Conservation (phyloP, 2,888 invertebrate genomes). For the Drosophila ezoana region DNA sequence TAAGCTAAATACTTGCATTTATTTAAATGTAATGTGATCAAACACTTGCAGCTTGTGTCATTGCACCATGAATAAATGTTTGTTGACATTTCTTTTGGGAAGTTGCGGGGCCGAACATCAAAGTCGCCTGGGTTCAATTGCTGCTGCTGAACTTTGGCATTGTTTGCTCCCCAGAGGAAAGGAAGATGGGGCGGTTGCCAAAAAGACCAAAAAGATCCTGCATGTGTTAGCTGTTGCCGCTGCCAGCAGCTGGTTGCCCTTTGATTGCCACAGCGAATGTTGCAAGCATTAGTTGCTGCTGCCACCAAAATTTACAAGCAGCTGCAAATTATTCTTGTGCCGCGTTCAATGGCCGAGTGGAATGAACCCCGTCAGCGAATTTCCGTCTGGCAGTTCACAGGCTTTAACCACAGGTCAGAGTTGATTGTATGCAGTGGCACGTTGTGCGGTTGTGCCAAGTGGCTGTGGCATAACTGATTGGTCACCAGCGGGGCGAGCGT, state of each 20-base stretch:
- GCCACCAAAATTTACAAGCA: slow-evolving; percentile 42
- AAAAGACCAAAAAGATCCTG: slow-evolving; percentile 20
- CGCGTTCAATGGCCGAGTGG: slow-evolving; percentile 69
- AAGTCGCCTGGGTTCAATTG: slow-evolving; percentile 47
- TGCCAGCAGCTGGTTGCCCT: slow-evolving; percentile 29
- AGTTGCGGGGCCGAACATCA: slow-evolving; percentile 43
- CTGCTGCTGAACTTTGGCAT: slow-evolving; percentile 55
- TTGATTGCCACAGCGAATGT: slow-evolving; percentile 29
- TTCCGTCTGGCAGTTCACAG: slow-evolving; percentile 51
- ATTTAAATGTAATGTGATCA: slow-evolving; percentile 6
- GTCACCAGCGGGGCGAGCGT: slow-evolving; percentile 51
- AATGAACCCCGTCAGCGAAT: slow-evolving; percentile 58
- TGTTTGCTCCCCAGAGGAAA: slow-evolving; percentile 19
- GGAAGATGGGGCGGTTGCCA: background rate
- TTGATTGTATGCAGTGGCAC: slow-evolving; percentile 71
- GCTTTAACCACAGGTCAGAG: slow-evolving; percentile 60
- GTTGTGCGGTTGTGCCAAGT: slow-evolving; percentile 34
- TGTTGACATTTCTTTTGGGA: slow-evolving; percentile 26
- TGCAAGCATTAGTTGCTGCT: slow-evolving; percentile 1
- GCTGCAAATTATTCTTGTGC: slow-evolving; percentile 58
- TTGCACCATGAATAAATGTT: slow-evolving; percentile 24
- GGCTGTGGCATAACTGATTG: slow-evolving; percentile 68
- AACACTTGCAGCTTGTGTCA: slow-evolving; percentile 23
- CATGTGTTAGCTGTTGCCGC: slow-evolving; percentile 16
- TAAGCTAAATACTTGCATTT: background rate